Evolutionary conservation across 2,113 vertebrate species (phyloP).

Genomic region (Asarcornis scutulata): DNA sequence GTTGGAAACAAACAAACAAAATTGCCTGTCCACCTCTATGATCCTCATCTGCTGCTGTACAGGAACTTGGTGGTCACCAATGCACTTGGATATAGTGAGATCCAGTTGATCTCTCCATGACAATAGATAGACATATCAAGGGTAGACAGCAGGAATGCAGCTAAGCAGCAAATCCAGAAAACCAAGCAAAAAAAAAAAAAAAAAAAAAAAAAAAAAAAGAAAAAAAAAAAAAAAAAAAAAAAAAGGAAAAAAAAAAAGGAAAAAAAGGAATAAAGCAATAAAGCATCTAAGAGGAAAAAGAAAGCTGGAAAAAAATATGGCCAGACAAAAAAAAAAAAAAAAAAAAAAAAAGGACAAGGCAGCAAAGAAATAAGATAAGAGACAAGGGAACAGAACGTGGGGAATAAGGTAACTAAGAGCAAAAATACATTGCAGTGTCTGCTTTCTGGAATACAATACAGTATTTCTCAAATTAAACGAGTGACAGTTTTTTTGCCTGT

Average conservation of each 20-base stretch:
- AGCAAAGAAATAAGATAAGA: neutral
- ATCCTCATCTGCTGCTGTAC: accelerated
- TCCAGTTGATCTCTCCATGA: neutral
- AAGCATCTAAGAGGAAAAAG: neutral
- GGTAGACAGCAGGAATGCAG: neutral
- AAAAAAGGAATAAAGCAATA: too few relatives aligned
- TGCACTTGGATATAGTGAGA: neutral
- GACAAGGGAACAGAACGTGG: neutral
- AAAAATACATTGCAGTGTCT: neutral
- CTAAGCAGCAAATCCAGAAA: neutral
- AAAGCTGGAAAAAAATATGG: neutral
- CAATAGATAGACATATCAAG: accelerated
- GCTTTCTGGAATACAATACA: neutral
- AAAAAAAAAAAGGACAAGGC: neutral
- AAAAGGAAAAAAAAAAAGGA: too few relatives aligned
- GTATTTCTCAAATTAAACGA: neutral
- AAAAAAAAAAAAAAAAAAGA: neutral
- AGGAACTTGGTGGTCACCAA: neutral
- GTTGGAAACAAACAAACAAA: neutral
- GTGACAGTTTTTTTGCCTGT: neutral
- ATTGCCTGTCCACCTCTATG: neutral
- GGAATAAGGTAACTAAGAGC: neutral
- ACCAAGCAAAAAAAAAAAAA: neutral
- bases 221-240: too few relatives aligned
- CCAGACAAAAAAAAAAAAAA: neutral